A percentile compares a stretch with the other conserved stretches of the same genome.
Evolutionary conservation across 2,888 invertebrate species (phyloP).

Genomic region (Drosophila subsilvestris): DNA sequence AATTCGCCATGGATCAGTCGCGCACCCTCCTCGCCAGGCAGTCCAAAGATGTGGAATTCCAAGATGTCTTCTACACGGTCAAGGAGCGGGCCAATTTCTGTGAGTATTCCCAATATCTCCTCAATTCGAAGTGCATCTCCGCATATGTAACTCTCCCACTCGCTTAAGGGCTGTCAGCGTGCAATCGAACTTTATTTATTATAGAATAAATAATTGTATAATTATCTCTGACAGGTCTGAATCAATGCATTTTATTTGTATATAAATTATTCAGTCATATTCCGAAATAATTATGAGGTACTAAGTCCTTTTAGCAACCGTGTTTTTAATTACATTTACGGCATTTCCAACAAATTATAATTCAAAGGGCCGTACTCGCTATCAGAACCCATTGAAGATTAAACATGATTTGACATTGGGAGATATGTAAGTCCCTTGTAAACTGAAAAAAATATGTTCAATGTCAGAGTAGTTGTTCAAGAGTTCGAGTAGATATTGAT

Average conservation of each 20-base stretch:
- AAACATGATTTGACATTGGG: background rate
- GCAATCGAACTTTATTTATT: background rate
- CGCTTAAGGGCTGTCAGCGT: background rate
- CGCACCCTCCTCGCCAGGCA: conserved; percentile 66
- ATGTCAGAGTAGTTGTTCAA: background rate
- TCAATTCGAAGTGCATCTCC: background rate
- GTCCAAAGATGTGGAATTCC: conserved; percentile 83
- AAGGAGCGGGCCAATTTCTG: conserved; percentile 79
- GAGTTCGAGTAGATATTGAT: background rate
- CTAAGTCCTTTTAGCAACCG: too few species aligned
- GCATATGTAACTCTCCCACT: background rate
- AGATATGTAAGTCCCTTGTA: background rate
- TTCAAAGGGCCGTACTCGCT: background rate
- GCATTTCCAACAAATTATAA: too few species aligned
- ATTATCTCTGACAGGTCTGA: too few species aligned
- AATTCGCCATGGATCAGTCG: conserved; percentile 53
- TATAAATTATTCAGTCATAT: too few species aligned
- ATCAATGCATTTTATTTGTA: too few species aligned
- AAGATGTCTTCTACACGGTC: conserved; percentile 83
- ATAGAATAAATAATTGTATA: background rate
- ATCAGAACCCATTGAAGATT: background rate
- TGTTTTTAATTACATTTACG: too few species aligned
- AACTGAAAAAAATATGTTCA: background rate
- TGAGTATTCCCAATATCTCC: conserved; percentile 60
- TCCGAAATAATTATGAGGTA: too few species aligned